Conservation (phyloP, 2,113 vertebrate genomes). For the Progne subis region DNA sequence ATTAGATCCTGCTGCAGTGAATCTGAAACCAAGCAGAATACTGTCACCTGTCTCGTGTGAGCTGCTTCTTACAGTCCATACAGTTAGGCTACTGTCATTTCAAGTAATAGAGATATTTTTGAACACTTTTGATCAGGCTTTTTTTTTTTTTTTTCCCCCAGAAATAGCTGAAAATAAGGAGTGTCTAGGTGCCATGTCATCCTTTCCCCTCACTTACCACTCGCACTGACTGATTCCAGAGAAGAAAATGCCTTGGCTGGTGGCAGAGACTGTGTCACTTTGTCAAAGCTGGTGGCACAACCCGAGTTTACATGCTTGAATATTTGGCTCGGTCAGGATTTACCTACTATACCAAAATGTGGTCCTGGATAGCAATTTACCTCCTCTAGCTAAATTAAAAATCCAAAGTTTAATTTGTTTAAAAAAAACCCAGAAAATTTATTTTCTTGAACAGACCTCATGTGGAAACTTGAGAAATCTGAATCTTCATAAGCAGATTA, state of each 20-base stretch:
- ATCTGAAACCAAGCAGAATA: background rate
- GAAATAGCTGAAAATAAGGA: background rate
- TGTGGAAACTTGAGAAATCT: slow-evolving; percentile 35
- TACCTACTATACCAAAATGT: background rate
- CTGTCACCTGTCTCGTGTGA: background rate
- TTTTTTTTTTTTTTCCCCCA: background rate
- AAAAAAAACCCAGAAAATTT: background rate
- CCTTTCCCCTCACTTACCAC: background rate
- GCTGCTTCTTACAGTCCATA: background rate
- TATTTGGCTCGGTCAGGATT: background rate
- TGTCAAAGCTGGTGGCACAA: background rate
- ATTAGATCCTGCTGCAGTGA: background rate
- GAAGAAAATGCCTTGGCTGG: background rate
- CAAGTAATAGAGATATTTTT: background rate
- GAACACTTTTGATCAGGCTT: background rate
- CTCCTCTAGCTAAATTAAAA: slow-evolving; percentile 20
- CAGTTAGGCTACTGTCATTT: background rate
- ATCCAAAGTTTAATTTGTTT: background rate
- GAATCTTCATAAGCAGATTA: slow-evolving; percentile 59
- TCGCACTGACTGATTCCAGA: background rate
- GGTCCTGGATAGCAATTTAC: background rate
- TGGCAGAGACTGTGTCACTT: background rate
- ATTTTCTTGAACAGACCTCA: slow-evolving; percentile 4
- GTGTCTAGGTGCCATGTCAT: background rate
- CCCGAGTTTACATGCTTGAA: fast-evolving